phyloP scores from a whole-genome alignment of 2,113 vertebrate species.

The Chrysochloris asiatica region DNA sequence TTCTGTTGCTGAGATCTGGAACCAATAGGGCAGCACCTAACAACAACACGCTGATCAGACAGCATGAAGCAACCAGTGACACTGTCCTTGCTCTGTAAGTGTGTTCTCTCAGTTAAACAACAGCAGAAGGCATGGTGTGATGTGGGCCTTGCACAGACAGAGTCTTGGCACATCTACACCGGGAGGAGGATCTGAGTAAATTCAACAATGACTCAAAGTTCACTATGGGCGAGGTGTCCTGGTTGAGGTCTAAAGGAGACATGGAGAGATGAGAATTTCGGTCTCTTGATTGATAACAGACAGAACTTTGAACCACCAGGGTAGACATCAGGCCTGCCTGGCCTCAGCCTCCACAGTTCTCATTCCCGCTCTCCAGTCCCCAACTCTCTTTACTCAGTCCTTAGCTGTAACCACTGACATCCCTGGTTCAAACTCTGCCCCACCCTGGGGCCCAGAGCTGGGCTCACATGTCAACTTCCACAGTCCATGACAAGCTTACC shows the following conservation, averaged over 20 bases:
- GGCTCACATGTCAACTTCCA: background rate
- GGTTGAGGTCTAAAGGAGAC: background rate
- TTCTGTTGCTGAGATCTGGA: too few species aligned
- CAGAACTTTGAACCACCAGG: too few species aligned
- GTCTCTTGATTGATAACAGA: background rate
- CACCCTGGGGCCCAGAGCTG: background rate
- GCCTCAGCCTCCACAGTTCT: background rate
- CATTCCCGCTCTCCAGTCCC: too few species aligned
- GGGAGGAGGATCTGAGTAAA: background rate
- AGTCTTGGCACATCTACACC: background rate
- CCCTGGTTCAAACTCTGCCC: background rate
- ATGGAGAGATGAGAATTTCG: background rate
- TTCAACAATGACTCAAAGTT: background rate
- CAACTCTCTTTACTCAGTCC: too few species aligned
- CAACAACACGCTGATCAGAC: background rate
- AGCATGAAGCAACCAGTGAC: background rate
- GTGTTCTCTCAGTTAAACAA: background rate
- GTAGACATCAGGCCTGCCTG: background rate
- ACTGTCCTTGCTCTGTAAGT: background rate
- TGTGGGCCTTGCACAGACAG: slow-evolving; percentile 4
- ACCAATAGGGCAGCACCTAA: too few species aligned
- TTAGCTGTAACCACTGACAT: background rate
- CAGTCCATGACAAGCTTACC: background rate
- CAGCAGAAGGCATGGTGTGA: rapidly evolving
- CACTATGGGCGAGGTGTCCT: background rate